Base-by-base conservation (phyloP, 2,113 vertebrate genomes). In the Sylvia atricapilla region DNA sequence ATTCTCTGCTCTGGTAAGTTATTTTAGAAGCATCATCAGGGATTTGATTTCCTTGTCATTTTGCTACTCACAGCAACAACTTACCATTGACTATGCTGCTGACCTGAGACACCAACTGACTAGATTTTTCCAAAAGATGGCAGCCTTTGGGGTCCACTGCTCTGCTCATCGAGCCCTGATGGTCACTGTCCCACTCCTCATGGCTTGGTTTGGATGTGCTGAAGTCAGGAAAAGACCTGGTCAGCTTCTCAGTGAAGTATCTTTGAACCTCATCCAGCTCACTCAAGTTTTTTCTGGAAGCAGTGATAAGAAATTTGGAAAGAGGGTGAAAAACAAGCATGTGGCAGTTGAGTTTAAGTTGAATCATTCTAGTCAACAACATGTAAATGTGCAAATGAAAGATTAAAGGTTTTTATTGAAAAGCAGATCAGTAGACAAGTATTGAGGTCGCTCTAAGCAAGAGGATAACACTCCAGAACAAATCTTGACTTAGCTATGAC, bases 251-350 rank as follows among this genome's bases (percentile, higher is more conserved):
- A 68, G 84, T 99, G 96, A 99, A 99, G 96, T 99, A 99, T 56
- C 89, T 98, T 90, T 99, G 99, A 80, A 99, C 99, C 87, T 99
- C 98, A 97, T 99, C 99, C 25, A 99, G 98, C 88, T 99, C 99
- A 13, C 94, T 98, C 50, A 99, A 95, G 96, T 99, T 99, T 95
- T 97, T 99, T 70, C 99, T 99, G 95, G 12, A 93, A 94, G 59
- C 30, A 68, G 49, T 7, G 22, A 49, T 59, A 59, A 69, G 64
- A 39, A 82, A 47, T 37, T 35, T 5, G 53, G 41, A 76, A 23
- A 92, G 37, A 81, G 33, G 27, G n/a, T 31, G 13, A n/a, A 15
- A 53, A 20, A 50, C 3, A 63, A 68, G 35, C 30, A 31, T 2
- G 23, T 11, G 27, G 25, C n/a, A 82, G 46, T 4, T 3, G 19